Evolutionary conservation across 2,113 vertebrate species (phyloP).

Genomic region (Bufo gargarizans): DNA sequence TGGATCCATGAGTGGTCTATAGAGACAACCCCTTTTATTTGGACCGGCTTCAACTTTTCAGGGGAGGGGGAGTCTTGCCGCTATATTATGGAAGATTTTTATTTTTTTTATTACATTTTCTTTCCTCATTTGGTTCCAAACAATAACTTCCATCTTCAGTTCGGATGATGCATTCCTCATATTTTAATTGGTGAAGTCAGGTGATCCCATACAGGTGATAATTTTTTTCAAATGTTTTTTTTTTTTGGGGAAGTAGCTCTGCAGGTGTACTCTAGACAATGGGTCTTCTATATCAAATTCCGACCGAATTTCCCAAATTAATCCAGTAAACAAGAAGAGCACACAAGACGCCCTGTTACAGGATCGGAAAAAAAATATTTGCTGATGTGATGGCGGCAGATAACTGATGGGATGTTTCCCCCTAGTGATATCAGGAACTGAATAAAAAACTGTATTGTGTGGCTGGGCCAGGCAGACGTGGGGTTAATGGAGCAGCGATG

Average conservation of each 20-base stretch:
- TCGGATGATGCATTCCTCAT: background rate
- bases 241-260: slow-evolving; percentile 29
- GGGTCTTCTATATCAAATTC: background rate
- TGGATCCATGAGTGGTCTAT: too few relatives aligned
- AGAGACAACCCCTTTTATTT: too few relatives aligned
- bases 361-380: slow-evolving; percentile 21
- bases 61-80: too few relatives aligned
- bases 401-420: background rate
- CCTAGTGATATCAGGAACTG: background rate
- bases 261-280: slow-evolving; percentile 11
- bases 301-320: slow-evolving; percentile 22
- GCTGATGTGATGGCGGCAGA: background rate
- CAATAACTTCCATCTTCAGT: too few relatives aligned
- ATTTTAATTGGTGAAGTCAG: background rate
- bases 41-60: too few relatives aligned
- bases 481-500: slow-evolving; percentile 51
- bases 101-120: too few relatives aligned
- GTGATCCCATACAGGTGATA: background rate
- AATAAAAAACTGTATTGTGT: background rate
- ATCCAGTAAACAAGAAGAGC: slow-evolving; percentile 14
- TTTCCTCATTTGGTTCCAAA: too few relatives aligned
- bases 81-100: too few relatives aligned
- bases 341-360: background rate
- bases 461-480: slow-evolving; percentile 23
- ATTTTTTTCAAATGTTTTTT: background rate